phyloP scores from a whole-genome alignment of 2,113 vertebrate genomes.

The Hystrix cristata region DNA sequence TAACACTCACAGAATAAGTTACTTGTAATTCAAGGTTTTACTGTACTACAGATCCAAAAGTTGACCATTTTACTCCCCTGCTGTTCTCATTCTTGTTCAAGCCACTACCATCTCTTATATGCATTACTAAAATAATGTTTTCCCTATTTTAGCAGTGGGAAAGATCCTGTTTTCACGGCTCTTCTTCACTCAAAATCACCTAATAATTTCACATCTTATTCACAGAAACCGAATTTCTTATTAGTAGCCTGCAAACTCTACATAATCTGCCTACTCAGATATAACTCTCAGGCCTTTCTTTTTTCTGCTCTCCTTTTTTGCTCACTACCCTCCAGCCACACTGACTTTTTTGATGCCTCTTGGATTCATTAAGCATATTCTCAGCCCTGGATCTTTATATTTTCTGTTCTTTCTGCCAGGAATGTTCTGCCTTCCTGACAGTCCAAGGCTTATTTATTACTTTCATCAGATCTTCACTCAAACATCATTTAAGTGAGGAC shows the following conservation, averaged over 20 bases:
- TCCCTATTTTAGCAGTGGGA: conserved; percentile 16
- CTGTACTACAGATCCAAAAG: background rate
- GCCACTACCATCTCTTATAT: background rate
- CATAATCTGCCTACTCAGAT: background rate
- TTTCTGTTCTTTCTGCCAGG: conserved; percentile 7
- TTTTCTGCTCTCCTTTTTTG: background rate
- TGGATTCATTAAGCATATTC: background rate
- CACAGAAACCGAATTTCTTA: conserved; percentile 33
- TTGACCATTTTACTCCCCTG: background rate
- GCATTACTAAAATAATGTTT: conserved; percentile 46
- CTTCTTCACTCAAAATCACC: conserved; percentile 1
- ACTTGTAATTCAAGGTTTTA: background rate
- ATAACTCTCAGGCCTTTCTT: background rate
- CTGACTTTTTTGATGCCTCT: background rate
- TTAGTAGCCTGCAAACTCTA: background rate
- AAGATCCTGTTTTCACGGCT: background rate
- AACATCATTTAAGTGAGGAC: background rate
- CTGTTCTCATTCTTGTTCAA: background rate
- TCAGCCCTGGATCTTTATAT: background rate
- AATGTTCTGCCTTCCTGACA: background rate
- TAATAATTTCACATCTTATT: conserved; percentile 44
- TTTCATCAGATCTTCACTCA: conserved; percentile 1
- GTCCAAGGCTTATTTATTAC: background rate
- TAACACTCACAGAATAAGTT: background rate
- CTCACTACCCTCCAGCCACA: background rate